These are phyloP conservation scores for Crematogaster levior DNA, from an alignment of 2,888 invertebrate species.

Conservation along the genomic window DNA sequence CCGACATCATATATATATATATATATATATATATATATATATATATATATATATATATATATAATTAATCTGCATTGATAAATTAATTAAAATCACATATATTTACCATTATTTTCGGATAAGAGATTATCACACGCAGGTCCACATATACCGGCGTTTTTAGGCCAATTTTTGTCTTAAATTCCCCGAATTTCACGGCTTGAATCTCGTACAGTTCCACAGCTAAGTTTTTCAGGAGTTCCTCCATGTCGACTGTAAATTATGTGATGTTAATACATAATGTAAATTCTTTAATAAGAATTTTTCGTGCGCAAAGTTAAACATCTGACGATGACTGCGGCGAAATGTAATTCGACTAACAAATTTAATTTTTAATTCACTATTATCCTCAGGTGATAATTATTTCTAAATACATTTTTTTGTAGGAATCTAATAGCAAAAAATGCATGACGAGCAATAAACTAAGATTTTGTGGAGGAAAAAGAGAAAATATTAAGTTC, in stretches of 20 bases:
- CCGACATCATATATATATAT: no score
- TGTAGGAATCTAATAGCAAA: background rate
- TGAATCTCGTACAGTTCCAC: constrained; percentile 90
- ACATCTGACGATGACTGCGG: background rate
- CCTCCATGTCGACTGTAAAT: constrained; percentile 76
- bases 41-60: no score
- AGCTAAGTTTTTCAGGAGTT: constrained; percentile 88
- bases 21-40: no score
- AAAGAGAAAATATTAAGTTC: background rate
- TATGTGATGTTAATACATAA: no score
- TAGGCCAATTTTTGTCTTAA: constrained; percentile 96
- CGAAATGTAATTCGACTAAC: background rate
- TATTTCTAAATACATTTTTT: background rate
- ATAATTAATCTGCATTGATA: background rate
- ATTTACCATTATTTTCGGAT: constrained; percentile 94
- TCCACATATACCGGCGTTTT: constrained; percentile 98
- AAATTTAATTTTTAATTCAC: background rate
- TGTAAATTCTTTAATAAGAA: no score
- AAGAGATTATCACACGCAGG: constrained; percentile 95
- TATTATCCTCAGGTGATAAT: background rate
- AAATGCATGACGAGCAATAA: background rate
- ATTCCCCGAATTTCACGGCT: constrained; percentile 97
- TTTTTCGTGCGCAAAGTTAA: background rate
- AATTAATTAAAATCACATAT: constrained; percentile 71
- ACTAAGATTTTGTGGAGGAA: background rate